Evolutionary conservation across 2,113 vertebrate genomes (phyloP).

Genomic region (Paraplagusia blochii): DNA sequence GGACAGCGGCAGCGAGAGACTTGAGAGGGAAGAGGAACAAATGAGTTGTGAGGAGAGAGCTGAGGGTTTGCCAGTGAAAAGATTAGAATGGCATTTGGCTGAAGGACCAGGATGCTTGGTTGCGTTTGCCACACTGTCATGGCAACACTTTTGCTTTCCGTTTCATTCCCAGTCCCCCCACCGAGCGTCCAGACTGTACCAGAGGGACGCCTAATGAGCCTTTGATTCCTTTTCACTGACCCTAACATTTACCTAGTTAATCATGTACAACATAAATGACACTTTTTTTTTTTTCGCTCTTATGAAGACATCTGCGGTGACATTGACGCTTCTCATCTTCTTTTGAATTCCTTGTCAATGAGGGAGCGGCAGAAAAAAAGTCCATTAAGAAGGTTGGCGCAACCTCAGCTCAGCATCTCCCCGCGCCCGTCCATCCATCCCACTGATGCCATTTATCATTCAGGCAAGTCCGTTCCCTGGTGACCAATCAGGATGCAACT

Average conservation of each 20-base stretch:
- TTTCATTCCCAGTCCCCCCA: constrained; percentile 39
- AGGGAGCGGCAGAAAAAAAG: constrained; percentile 28
- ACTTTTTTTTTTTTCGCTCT: constrained; percentile 17
- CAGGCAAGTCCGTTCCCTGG: constrained; percentile 57
- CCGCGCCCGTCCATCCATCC: constrained; percentile 45
- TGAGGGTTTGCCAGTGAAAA: constrained; percentile 69
- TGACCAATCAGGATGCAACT: constrained; percentile 66
- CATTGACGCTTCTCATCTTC: constrained; percentile 16
- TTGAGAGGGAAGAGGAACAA: constrained; percentile 61
- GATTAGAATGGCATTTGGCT: constrained; percentile 72
- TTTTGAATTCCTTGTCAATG: constrained; percentile 44
- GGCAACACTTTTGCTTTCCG: constrained; percentile 66
- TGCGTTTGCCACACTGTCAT: constrained; percentile 60
- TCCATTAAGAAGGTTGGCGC: constrained; percentile 43
- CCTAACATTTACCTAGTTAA: constrained; percentile 6
- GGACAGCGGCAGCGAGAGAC: constrained; percentile 56
- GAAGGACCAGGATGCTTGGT: constrained; percentile 59
- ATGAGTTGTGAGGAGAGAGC: constrained; percentile 63
- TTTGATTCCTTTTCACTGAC: constrained; percentile 43
- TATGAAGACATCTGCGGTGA: constrained; percentile 28
- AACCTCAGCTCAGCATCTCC: constrained; percentile 46
- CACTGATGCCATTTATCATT: constrained; percentile 54
- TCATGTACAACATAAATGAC: constrained; percentile 7
- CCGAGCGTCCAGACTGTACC: constrained; percentile 55
- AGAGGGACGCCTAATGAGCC: constrained; percentile 50